phyloP scores from a whole-genome alignment of 2,113 vertebrate genomes.

The Neotoma lepida region DNA sequence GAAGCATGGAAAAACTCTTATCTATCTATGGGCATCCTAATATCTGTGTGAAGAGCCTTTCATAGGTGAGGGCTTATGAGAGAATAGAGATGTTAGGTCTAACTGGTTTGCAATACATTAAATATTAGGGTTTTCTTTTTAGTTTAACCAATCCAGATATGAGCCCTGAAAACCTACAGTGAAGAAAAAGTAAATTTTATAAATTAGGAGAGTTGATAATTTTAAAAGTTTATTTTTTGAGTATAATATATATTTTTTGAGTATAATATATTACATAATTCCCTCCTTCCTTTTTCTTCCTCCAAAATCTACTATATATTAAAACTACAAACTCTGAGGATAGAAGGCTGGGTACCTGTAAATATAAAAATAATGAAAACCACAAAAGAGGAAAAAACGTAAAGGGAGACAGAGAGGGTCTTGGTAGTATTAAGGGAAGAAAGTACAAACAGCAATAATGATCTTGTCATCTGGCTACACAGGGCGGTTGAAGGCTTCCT shows the following conservation, averaged over 20 bases:
- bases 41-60: not conserved
- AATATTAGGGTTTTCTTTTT: not conserved
- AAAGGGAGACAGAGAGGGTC: not conserved
- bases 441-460: not conserved
- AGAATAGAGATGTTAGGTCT: not conserved
- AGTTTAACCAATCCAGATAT: not conserved
- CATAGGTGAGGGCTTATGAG: not conserved
- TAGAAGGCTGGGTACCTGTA: not conserved
- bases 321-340: not conserved
- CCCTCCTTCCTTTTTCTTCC: not conserved
- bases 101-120: not conserved
- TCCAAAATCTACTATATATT: not conserved
- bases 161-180: not conserved
- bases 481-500: not conserved
- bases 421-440: not conserved
- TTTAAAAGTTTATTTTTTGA: not conserved
- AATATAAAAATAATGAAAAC: not conserved
- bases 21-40: not conserved
- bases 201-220: not conserved
- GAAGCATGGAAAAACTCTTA: not conserved
- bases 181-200: conserved; percentile 23
- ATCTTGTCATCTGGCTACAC: not conserved
- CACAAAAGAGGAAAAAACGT: not conserved
- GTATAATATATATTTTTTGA: too few species aligned
- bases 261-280: not conserved